Conservation (phyloP, 2,797 vertebrate genomes). For the Sebastes taczanowskii region DNA sequence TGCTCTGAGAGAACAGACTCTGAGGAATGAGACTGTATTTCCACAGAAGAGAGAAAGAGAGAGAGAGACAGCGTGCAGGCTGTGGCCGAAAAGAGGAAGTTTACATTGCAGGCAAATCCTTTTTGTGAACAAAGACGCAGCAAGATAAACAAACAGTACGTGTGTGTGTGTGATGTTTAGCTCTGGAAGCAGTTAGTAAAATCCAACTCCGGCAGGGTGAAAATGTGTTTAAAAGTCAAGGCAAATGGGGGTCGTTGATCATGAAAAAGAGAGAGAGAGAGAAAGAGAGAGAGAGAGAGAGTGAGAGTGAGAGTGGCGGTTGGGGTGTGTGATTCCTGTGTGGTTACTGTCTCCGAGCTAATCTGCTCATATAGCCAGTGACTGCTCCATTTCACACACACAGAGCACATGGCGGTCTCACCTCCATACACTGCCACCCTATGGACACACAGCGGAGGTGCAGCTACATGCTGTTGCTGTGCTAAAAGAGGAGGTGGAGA, state of each 20-base stretch:
- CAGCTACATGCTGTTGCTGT: constrained; percentile 54
- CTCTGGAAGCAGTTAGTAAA: constrained; percentile 52
- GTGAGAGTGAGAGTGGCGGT: constrained; percentile 32
- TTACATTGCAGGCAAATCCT: constrained; percentile 77
- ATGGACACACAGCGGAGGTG: constrained; percentile 70
- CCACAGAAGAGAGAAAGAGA: constrained; percentile 39
- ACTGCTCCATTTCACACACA: constrained; percentile 66
- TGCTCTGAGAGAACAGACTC: constrained; percentile 58
- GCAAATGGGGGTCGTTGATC: constrained; percentile 5
- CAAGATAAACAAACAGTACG: constrained; percentile 71
- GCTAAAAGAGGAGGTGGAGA: constrained; percentile 18
- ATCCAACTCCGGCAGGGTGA: constrained; percentile 25
- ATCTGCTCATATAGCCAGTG: constrained; percentile 67
- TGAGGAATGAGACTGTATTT: constrained; percentile 68
- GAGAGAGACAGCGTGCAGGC: constrained; percentile 53
- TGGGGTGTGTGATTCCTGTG: constrained; percentile 72
- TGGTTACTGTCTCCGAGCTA: constrained; percentile 66
- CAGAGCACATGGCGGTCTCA: constrained; percentile 63
- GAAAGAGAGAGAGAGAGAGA: no score
- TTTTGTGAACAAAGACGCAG: constrained; percentile 71
- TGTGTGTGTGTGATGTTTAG: constrained; percentile 33
- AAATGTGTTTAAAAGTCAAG: constrained; percentile 41
- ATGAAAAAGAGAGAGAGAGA: neutral
- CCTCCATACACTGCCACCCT: constrained; percentile 80
- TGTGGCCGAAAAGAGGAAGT: constrained; percentile 71